Evolutionary conservation across 2,888 invertebrate genomes (phyloP), one percentile per base, ranked within the genome.

Genomic region (Torymus tubicola): DNA sequence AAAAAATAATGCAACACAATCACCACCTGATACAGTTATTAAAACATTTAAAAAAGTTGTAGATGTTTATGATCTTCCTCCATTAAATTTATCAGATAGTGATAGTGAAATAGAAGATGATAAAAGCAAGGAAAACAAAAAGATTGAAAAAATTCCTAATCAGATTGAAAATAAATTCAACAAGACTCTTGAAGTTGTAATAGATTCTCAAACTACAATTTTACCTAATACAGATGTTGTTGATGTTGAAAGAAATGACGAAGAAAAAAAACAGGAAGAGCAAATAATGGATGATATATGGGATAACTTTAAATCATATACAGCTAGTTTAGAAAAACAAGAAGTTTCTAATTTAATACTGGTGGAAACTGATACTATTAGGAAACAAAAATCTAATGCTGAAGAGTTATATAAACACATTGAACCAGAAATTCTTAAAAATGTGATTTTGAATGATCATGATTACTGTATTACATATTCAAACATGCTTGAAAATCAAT

Each of bases 61-160:
- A 4, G 95, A 95, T 87, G 92, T 95, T 1, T 92, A 93, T 83
- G 94, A 96, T 91, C 91, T 97, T 75, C 96, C 96, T 2, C 96
- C 95, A 2, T 91, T 96, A 61, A 96, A 96, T 92, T 92, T 97
- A 61, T 92, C 96, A 0, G 96, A 96, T 87, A 96, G 96, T 88
- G 96, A 96, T 86, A 96, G 95, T 83, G 96, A 96, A 83, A 93
- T 91, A 2, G 94, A 93, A 31, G 91, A 90, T 4, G 83, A 85
- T n/a, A 79, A 79, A 64, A 42, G 67, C 16, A 81, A 85, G 5
- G 88, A 42, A 86, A 90, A 85, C 63, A 84, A 74, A 74, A 1
- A n/a, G 31, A 31, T 67, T 8, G 69, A 75, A 53, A 53, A 73
- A 55, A 16, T 71, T n/a, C 58, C 64, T 58, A 63, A 69, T 58